These are phyloP conservation scores for Tringa solitaria DNA, from an alignment of 2,113 vertebrate species.

Conservation along the genomic window DNA sequence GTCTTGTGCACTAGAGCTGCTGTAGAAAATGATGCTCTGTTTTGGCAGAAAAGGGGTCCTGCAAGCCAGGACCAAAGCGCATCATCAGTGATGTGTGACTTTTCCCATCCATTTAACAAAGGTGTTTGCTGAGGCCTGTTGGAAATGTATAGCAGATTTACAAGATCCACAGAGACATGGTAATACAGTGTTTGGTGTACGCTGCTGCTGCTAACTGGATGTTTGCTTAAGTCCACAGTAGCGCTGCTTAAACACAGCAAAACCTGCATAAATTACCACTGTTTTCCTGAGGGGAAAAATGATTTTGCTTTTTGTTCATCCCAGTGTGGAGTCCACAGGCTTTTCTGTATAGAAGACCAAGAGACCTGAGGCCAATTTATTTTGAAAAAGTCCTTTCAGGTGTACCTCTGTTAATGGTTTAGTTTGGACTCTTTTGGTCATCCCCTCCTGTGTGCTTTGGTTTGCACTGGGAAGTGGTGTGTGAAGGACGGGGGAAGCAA, in stretches of 20 bases:
- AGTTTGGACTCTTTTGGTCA: neutral
- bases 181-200: neutral
- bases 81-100: neutral
- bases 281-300: neutral
- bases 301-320: neutral
- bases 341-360: neutral
- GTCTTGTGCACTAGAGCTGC: conserved; percentile 5
- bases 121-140: conserved; percentile 18
- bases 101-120: conserved; percentile 1
- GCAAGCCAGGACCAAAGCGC: neutral
- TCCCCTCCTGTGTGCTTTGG: neutral
- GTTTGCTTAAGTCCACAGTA: neutral
- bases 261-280: neutral
- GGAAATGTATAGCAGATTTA: neutral
- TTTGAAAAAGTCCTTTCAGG: neutral
- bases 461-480: accelerated
- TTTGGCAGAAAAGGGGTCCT: conserved; percentile 12
- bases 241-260: neutral
- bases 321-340: neutral
- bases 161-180: neutral
- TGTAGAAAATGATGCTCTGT: neutral
- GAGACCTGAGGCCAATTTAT: neutral
- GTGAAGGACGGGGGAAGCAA: neutral
- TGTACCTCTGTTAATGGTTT: neutral
- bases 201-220: neutral